Evolutionary conservation across 2,113 vertebrate species (phyloP).

Genomic region (Smithornis capensis): DNA sequence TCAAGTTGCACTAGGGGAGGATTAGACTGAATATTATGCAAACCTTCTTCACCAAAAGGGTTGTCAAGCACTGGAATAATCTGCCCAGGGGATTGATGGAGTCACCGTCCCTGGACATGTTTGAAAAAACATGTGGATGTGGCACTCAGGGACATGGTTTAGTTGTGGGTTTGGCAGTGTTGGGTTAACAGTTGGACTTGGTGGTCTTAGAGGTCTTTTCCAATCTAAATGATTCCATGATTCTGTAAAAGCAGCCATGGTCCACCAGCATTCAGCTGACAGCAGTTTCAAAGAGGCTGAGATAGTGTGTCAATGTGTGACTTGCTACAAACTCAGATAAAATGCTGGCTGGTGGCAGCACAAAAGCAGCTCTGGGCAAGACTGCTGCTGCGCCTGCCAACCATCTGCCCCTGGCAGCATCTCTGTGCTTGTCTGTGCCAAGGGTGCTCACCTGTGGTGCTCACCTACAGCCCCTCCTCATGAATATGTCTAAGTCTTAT

Average conservation of each 20-base stretch:
- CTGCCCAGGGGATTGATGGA: neutral
- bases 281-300: neutral
- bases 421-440: neutral
- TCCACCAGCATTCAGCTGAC: neutral
- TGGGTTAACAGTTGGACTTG: neutral
- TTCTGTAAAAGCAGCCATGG: neutral
- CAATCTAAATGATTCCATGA: neutral
- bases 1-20: neutral
- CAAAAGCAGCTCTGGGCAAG: neutral
- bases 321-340: neutral
- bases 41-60: neutral
- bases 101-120: neutral
- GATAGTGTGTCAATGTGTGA: rapidly evolving
- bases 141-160: neutral
- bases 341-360: neutral
- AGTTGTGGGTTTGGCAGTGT: neutral
- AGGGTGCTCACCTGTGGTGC: neutral
- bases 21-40: neutral
- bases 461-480: neutral
- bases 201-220: neutral
- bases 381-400: neutral
- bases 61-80: neutral
- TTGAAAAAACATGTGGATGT: neutral
- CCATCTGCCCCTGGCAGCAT: neutral
- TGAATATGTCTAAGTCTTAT: neutral